Percentiles rank a stretch among this genome's conserved stretches.
phyloP scores from a whole-genome alignment of 2,113 vertebrate genomes.

The Heterocephalus glaber region DNA sequence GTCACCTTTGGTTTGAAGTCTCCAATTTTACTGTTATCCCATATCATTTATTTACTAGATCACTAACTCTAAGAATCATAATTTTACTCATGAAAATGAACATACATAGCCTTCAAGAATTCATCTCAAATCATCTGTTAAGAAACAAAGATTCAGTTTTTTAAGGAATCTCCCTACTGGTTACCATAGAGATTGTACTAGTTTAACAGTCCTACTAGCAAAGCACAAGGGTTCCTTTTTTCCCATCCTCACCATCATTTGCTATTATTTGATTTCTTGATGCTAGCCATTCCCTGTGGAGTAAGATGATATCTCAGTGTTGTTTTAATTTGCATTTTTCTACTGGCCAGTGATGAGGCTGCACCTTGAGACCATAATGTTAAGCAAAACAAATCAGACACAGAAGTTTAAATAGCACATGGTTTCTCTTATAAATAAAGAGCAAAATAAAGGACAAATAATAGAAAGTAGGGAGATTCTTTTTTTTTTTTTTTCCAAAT shows the following conservation, averaged over 20 bases:
- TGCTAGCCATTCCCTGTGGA: background rate
- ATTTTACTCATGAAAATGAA: slow-evolving; percentile 40
- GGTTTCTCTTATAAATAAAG: background rate
- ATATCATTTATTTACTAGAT: slow-evolving; percentile 2
- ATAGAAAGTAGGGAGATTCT: background rate
- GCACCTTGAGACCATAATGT: background rate
- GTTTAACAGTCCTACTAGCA: background rate
- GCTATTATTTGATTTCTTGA: background rate
- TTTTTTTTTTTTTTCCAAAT: background rate
- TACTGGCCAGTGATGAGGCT: background rate
- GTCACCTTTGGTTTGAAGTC: slow-evolving; percentile 28
- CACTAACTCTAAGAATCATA: background rate
- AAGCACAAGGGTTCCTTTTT: background rate
- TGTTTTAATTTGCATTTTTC: background rate
- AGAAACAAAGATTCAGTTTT: background rate
- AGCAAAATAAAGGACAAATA: background rate
- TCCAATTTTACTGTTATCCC: background rate
- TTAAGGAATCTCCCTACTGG: background rate
- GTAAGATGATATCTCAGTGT: background rate
- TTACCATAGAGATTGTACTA: background rate
- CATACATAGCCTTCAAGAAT: background rate
- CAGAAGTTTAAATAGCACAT: background rate
- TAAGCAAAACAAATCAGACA: background rate
- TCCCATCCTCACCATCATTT: background rate
- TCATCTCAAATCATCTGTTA: background rate